Evolutionary conservation across 92 coral and sea anemone genomes (phyloP), one percentile per base, ranked within the genome.

Genomic region (Siderastrea radians): DNA sequence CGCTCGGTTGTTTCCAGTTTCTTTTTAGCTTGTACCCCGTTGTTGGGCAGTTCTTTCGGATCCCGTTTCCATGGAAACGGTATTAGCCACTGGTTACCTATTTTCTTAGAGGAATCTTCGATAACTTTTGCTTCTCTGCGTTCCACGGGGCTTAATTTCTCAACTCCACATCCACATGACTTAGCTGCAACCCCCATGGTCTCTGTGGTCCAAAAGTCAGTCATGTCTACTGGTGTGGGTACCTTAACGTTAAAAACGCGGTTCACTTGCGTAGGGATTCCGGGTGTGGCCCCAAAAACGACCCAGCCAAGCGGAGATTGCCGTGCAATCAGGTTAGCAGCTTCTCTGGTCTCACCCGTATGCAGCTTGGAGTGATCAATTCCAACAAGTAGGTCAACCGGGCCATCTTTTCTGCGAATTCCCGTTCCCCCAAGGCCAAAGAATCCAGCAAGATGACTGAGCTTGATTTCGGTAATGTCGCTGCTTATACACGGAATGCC

Each of bases 301-400:
- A 92, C 95, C 93, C 91, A 89, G 46, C 96, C 93, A 19, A 90
- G 93, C 7, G 93, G 84, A 3, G 86, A 87, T 43, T 71, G 55
- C 50, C 90, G 43, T n/a, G 86, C 90, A 8, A 91, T 78, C 8
- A 91, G 82, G 68, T 86, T 74, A 13, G 75, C 91, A 65, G 78
- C 75, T 86, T 91, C 88, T 45, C 61, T 86, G 69, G 70, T 87
- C 47, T 91, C 85, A 45, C 92, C 92, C 15, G 92, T 89, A 79
- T 92, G 95, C 76, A 89, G 66, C 74, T 55, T 89, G 1, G 93
- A 84, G 19, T 92, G 93, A 55, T 89, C 88, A 66, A 84, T 84
- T 55, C 91, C 93, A 58, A 89, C 57, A 15, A 89, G 77, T 26
- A 89, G 62, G 73, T 92, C 92, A 62, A 92, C 84, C 49, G 89